Percentiles rank a stretch among this genome's conserved stretches.
These are phyloP conservation scores for Ischnura elegans DNA, from an alignment of 2,888 invertebrate genomes.

Conservation along the genomic window DNA sequence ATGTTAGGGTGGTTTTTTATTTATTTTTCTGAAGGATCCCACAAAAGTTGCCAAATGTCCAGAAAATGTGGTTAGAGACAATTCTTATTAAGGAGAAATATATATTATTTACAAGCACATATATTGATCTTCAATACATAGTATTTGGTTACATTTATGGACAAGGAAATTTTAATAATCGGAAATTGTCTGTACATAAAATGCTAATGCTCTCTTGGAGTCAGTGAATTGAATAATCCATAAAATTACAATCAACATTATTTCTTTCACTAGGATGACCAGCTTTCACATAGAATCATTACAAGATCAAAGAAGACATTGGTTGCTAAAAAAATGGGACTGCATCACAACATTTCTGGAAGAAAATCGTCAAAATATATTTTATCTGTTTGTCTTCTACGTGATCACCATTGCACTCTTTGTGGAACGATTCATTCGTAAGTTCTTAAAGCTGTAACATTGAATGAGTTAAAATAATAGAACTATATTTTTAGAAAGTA, in stretches of 20 bases:
- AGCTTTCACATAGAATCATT: constrained; percentile 94
- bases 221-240: neutral
- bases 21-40: too few relatives aligned
- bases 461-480: neutral
- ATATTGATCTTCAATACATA: too few relatives aligned
- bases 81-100: too few relatives aligned
- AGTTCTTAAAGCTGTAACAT: constrained; percentile 76
- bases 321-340: constrained; percentile 90
- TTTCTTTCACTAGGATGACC: constrained; percentile 85
- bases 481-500: too few relatives aligned
- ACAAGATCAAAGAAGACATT: constrained; percentile 84
- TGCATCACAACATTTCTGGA: constrained; percentile 94
- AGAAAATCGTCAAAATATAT: constrained; percentile 97
- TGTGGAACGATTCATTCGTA: constrained; percentile 95
- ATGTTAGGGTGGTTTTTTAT: too few relatives aligned
- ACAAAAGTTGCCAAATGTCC: too few relatives aligned
- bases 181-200: neutral
- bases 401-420: constrained; percentile 96
- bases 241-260: neutral
- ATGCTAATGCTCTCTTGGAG: neutral
- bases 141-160: too few relatives aligned
- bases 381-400: constrained; percentile 96
- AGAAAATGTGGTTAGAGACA: too few relatives aligned
- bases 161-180: too few relatives aligned
- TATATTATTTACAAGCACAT: too few relatives aligned